A percentile compares a stretch with the other conserved stretches of the same genome.
These are phyloP conservation scores for Eriocheir sinensis DNA, from an alignment of 1,140 invertebrate genomes.

Conservation along the genomic window DNA sequence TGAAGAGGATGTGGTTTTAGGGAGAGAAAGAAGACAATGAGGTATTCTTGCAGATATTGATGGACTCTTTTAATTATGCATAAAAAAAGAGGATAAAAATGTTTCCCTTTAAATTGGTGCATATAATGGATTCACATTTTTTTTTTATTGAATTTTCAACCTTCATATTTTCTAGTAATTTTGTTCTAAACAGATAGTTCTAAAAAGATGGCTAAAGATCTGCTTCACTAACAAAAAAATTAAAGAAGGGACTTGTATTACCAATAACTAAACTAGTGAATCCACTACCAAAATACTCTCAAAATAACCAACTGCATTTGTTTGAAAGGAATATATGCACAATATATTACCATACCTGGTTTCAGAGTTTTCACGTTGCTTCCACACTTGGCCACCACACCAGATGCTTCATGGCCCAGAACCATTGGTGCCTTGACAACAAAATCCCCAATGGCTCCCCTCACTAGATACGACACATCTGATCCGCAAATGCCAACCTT, in stretches of 20 bases:
- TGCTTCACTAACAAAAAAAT: neutral
- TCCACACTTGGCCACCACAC: constrained; percentile 87
- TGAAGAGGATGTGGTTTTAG: neutral
- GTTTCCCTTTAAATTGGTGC: neutral
- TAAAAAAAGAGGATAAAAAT: neutral
- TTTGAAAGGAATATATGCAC: neutral
- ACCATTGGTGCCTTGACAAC: constrained; percentile 92
- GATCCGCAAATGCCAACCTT: constrained; percentile 98
- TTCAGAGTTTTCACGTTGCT: constrained; percentile 89
- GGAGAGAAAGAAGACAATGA: neutral
- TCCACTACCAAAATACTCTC: neutral
- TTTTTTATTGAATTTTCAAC: neutral
- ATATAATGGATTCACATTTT: neutral
- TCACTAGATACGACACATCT: constrained; percentile 94
- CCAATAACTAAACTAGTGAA: neutral
- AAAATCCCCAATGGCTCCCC: constrained; percentile 93
- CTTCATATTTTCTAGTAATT: neutral
- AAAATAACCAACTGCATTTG: neutral
- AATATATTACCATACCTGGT: constrained; percentile 82
- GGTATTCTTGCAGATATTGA: neutral
- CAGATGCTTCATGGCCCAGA: constrained; percentile 94
- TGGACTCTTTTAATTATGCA: neutral
- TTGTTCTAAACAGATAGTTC: neutral
- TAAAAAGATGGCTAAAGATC: neutral
- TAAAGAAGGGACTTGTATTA: neutral